Conservation (phyloP, 2,888 invertebrate genomes). For the Eudasyphora cyanicolor region DNA sequence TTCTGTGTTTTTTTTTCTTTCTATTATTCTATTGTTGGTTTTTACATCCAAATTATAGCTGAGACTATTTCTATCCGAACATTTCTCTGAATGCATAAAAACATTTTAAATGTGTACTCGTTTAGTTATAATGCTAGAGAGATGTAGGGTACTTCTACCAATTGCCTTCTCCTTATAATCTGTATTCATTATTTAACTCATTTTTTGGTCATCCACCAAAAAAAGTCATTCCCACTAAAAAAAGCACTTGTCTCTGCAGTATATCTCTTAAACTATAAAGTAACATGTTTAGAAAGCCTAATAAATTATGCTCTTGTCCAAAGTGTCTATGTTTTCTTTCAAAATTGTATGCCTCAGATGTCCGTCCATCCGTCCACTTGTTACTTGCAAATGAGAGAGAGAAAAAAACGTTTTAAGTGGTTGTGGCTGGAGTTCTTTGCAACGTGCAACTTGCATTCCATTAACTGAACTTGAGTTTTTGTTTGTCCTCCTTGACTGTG, state of each 20-base stretch:
- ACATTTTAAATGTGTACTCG: no score
- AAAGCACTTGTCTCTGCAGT: background rate
- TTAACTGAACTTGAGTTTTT: background rate
- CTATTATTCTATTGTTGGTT: no score
- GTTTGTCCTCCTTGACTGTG: background rate
- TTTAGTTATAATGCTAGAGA: no score
- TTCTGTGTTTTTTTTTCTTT: no score
- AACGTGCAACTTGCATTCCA: background rate
- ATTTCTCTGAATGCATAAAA: no score
- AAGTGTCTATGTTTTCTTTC: slow-evolving; percentile 4
- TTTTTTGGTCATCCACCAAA: background rate
- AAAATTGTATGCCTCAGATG: slow-evolving; percentile 1
- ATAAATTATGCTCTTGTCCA: slow-evolving; percentile 4
- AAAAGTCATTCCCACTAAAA: background rate
- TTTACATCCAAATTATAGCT: no score
- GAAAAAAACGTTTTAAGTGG: background rate
- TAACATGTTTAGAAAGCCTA: background rate
- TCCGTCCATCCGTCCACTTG: background rate
- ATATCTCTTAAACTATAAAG: background rate
- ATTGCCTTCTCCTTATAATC: no score
- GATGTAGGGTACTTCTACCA: no score
- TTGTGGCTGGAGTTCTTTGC: background rate
- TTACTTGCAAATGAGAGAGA: background rate
- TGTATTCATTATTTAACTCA: no score
- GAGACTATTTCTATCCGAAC: no score